Percentiles rank a stretch among this genome's conserved stretches.
Conservation (phyloP, 2,888 invertebrate genomes). For the Actias luna region DNA sequence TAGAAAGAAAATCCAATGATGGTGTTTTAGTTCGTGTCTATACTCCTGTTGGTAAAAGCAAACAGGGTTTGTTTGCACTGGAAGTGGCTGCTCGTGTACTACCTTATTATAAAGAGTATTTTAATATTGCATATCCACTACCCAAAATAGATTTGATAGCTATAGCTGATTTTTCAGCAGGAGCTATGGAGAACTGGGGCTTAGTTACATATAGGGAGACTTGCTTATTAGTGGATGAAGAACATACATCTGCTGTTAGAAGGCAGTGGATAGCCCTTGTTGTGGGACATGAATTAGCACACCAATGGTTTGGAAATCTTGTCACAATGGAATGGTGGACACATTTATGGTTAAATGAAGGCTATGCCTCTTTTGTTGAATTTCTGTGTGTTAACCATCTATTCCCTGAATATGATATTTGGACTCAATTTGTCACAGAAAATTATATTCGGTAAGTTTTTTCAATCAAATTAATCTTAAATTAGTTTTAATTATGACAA, state of each 20-base stretch:
- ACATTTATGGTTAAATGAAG: constrained; percentile 97
- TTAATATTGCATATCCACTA: constrained; percentile 95
- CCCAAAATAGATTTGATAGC: constrained; percentile 98
- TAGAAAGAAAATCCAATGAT: constrained; percentile 91
- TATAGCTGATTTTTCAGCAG: constrained; percentile 96
- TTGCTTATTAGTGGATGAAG: constrained; percentile 93
- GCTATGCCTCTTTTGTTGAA: constrained; percentile 97
- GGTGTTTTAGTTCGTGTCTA: constrained; percentile 92
- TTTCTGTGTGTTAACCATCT: constrained; percentile 95
- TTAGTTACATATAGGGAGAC: constrained; percentile 96
- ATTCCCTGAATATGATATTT: constrained; percentile 97
- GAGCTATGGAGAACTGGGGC: constrained; percentile 99
- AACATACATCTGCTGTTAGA: constrained; percentile 92
- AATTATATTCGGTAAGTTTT: constrained; percentile 85
- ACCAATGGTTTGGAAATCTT: constrained; percentile 99
- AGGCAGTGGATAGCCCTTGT: constrained; percentile 94
- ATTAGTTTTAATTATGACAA: background rate
- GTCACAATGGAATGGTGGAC: constrained; percentile 99
- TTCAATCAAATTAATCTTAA: background rate
- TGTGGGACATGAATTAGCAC: constrained; percentile 96
- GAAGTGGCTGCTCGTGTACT: constrained; percentile 95
- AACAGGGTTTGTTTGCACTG: constrained; percentile 95
- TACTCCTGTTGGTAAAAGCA: constrained; percentile 94
- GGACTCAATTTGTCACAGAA: constrained; percentile 97
- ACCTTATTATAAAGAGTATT: constrained; percentile 97